Percentiles rank a stretch among this genome's conserved stretches.
phyloP scores from a whole-genome alignment of 2,888 invertebrate genomes.

The Drosophila hamatofila region DNA sequence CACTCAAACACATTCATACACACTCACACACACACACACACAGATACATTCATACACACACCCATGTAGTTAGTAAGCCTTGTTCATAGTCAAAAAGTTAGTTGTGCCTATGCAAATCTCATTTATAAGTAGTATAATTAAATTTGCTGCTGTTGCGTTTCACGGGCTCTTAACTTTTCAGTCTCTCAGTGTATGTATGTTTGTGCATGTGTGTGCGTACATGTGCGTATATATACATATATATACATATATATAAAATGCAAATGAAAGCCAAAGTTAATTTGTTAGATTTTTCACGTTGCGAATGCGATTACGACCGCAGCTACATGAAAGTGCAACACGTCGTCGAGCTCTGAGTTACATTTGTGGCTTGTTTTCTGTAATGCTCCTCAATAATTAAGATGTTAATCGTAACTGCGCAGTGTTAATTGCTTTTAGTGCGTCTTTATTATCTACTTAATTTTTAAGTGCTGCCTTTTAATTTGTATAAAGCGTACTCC shows the following conservation, averaged over 20 bases:
- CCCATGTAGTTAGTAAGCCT: neutral
- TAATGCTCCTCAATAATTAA: constrained; percentile 24
- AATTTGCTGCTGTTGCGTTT: constrained; percentile 51
- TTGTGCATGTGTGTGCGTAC: neutral
- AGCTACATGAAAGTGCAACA: constrained; percentile 45
- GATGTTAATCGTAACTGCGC: constrained; percentile 26
- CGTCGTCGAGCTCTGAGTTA: constrained; percentile 25
- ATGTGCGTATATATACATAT: constrained; percentile 11
- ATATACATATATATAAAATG: constrained; percentile 51
- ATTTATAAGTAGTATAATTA: constrained; percentile 47
- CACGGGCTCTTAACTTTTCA: constrained; percentile 52
- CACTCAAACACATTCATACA: constrained; percentile 10
- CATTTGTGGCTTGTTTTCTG: constrained; percentile 47
- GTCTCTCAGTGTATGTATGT: constrained; percentile 10
- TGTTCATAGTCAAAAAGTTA: constrained; percentile 10
- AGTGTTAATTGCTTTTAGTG: constrained; percentile 17
- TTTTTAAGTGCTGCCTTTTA: neutral
- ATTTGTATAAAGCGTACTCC: constrained; percentile 11
- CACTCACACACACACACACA: too few species aligned
- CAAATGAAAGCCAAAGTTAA: constrained; percentile 79
- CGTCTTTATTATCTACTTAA: neutral
- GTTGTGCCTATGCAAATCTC: constrained; percentile 10
- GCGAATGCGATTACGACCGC: constrained; percentile 26
- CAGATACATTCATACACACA: constrained; percentile 1
- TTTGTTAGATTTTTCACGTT: constrained; percentile 76